A percentile compares a stretch with the other conserved stretches of the same genome.
These are phyloP conservation scores for Monochamus alternatus DNA, from an alignment of 2,888 invertebrate genomes.

Conservation along the genomic window DNA sequence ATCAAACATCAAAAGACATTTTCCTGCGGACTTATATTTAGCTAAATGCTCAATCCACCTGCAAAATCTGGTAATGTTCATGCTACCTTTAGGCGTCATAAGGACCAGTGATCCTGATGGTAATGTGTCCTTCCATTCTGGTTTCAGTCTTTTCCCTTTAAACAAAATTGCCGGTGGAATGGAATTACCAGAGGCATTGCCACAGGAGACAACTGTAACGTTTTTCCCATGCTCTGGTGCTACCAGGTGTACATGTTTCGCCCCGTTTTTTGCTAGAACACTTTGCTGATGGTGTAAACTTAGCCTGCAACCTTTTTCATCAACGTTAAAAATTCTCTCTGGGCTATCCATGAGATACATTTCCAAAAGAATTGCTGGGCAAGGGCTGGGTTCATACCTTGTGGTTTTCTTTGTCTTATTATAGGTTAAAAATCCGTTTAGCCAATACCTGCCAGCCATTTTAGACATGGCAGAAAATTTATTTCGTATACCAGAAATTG, in stretches of 20 bases:
- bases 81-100: slow-evolving; percentile 56
- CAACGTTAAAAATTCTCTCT: slow-evolving; percentile 53
- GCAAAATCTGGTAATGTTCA: slow-evolving; percentile 52
- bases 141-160: slow-evolving; percentile 54
- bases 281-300: slow-evolving; percentile 57
- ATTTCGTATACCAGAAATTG: slow-evolving; percentile 27
- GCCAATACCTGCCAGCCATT: slow-evolving; percentile 40
- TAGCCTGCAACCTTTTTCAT: slow-evolving; percentile 59
- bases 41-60: slow-evolving; percentile 55
- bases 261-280: slow-evolving; percentile 57
- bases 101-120: slow-evolving; percentile 47
- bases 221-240: slow-evolving; percentile 44
- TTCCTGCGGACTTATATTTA: slow-evolving; percentile 52
- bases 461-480: slow-evolving; percentile 17
- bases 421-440: slow-evolving; percentile 45
- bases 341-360: slow-evolving; percentile 36
- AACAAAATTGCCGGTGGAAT: slow-evolving; percentile 58
- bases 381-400: slow-evolving; percentile 55
- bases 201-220: slow-evolving; percentile 58
- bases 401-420: slow-evolving; percentile 53
- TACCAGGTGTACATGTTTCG: slow-evolving; percentile 18
- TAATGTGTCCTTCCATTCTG: slow-evolving; percentile 50
- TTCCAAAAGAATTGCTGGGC: slow-evolving; percentile 44
- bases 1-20: slow-evolving; percentile 57
- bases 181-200: slow-evolving; percentile 54